Conservation (phyloP, 2,888 invertebrate genomes). For the Andrena fulva region DNA sequence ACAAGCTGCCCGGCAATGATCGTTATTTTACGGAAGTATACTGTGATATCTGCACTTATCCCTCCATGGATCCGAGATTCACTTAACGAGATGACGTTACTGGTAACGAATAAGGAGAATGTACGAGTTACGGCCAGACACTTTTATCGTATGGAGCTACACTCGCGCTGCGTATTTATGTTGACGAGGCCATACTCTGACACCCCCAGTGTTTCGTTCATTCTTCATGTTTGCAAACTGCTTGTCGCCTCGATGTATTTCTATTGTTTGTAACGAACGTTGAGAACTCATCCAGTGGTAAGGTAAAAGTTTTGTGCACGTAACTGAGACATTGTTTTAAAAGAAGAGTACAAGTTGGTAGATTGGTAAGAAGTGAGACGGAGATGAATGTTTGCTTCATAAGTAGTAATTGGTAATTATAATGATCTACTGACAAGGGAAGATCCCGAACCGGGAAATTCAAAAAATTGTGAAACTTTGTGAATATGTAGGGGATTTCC, state of each 20-base stretch:
- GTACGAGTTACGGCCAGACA: conserved; percentile 23
- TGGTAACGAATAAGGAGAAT: conserved; percentile 28
- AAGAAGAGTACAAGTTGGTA: too few relatives aligned
- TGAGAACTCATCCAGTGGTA: too few relatives aligned
- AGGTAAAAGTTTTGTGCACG: too few relatives aligned
- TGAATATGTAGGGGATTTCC: too few relatives aligned
- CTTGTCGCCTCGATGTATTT: background rate
- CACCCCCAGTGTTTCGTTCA: background rate
- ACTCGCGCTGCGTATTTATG: background rate
- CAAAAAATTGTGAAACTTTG: too few relatives aligned
- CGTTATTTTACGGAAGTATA: conserved; percentile 60
- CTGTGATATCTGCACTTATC: conserved; percentile 41
- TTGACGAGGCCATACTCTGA: background rate
- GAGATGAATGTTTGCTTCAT: too few relatives aligned
- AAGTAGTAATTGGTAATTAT: too few relatives aligned
- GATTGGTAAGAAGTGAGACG: too few relatives aligned
- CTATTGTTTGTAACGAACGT: too few relatives aligned
- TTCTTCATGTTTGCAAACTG: background rate
- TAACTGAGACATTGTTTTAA: too few relatives aligned
- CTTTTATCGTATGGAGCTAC: conserved; percentile 6
- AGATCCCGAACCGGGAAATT: too few relatives aligned
- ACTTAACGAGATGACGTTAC: conserved; percentile 53
- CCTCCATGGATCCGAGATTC: conserved; percentile 27
- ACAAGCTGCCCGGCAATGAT: conserved; percentile 49
- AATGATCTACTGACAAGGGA: too few relatives aligned